These are phyloP conservation scores for Arctia plantaginis DNA, from an alignment of 2,888 invertebrate species.

Conservation along the genomic window DNA sequence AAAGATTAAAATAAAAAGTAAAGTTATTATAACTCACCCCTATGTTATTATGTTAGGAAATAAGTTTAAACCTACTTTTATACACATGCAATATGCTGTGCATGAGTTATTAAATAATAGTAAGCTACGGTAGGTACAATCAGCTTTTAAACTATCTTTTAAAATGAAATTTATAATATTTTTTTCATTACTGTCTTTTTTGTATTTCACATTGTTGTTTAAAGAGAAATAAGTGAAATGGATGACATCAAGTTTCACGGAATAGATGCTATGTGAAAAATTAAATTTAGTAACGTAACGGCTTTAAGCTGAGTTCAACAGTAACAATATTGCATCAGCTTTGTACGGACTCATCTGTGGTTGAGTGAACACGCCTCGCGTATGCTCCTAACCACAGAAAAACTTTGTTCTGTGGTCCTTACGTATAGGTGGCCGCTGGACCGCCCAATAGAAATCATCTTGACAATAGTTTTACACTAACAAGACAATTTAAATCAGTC, in stretches of 20 bases:
- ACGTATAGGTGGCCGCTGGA: neutral
- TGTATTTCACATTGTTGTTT: too few species aligned
- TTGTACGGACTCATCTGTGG: neutral
- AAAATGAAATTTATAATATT: too few species aligned
- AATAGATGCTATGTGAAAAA: neutral
- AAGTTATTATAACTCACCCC: too few species aligned
- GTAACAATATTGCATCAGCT: slow-evolving; percentile 8
- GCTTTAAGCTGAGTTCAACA: neutral
- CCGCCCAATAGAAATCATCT: neutral
- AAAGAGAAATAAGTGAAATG: neutral
- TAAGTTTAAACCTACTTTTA: too few species aligned
- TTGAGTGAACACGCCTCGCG: slow-evolving; percentile 3
- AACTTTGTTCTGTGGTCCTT: too few species aligned
- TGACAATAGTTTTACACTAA: neutral
- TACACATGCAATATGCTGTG: too few species aligned
- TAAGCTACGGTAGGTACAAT: too few species aligned
- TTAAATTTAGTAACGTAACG: neutral
- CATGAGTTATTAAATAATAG: too few species aligned
- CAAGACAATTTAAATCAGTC: neutral
- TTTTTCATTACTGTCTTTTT: too few species aligned
- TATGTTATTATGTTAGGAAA: too few species aligned
- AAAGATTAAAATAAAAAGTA: too few species aligned
- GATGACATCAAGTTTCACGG: neutral
- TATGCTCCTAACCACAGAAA: neutral
- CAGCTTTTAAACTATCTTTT: too few species aligned